Evolutionary conservation across 2,888 invertebrate genomes (phyloP).

Genomic region (Stomorhina lunata): DNA sequence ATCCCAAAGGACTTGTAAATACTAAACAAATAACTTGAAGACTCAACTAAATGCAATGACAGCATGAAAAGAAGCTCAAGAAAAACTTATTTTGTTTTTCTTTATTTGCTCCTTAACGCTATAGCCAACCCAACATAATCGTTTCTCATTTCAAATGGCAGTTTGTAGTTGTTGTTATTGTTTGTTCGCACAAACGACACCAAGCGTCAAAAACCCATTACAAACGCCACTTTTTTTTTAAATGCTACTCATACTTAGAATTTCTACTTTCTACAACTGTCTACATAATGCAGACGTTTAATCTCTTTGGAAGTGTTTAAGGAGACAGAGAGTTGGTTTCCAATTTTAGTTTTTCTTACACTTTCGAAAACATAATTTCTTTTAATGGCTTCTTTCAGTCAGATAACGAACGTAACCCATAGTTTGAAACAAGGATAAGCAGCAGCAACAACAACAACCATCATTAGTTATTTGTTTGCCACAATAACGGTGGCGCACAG

Average conservation of each 20-base stretch:
- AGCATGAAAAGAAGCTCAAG: not conserved
- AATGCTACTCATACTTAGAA: too few species aligned
- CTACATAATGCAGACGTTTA: constrained; percentile 55
- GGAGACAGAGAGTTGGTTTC: constrained; percentile 53
- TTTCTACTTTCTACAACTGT: constrained; percentile 55
- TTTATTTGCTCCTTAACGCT: constrained; percentile 59
- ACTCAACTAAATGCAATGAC: not conserved
- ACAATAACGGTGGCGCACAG: constrained; percentile 28
- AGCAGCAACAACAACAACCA: too few species aligned
- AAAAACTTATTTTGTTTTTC: constrained; percentile 74
- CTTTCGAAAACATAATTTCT: constrained; percentile 76
- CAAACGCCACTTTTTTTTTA: constrained; percentile 56
- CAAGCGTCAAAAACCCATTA: constrained; percentile 57
- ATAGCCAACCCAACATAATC: constrained; percentile 75
- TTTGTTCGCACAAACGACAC: constrained; percentile 48
- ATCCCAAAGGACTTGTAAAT: constrained; percentile 78
- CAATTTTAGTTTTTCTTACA: constrained; percentile 76
- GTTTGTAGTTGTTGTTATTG: constrained; percentile 55
- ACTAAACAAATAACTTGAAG: constrained; percentile 76
- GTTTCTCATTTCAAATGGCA: constrained; percentile 78
- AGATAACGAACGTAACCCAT: constrained; percentile 72
- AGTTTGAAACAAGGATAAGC: constrained; percentile 61
- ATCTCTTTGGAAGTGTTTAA: constrained; percentile 33
- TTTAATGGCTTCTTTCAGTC: constrained; percentile 77
- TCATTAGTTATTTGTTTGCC: constrained; percentile 49